These are phyloP conservation scores for Cygnus buccinator DNA, from an alignment of 2,113 vertebrate species.

Conservation along the genomic window DNA sequence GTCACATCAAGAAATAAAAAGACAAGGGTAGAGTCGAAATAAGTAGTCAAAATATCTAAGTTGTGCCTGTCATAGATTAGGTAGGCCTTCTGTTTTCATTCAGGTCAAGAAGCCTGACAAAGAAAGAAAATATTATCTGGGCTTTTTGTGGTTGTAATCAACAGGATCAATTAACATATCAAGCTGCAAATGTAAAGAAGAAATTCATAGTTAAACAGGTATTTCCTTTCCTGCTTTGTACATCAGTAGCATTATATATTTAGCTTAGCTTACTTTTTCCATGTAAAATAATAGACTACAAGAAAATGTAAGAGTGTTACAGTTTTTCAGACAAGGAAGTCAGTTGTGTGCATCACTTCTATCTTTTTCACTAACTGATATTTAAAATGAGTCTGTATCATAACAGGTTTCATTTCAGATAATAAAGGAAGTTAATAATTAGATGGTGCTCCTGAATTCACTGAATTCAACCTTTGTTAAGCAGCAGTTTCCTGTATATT, in stretches of 20 bases:
- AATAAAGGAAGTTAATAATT: constrained; percentile 74
- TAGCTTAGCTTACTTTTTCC: neutral
- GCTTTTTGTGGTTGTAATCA: neutral
- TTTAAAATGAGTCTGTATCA: constrained; percentile 54
- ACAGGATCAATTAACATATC: neutral
- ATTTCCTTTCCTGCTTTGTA: neutral
- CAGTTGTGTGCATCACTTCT: neutral
- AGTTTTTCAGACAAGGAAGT: neutral
- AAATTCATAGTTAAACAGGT: neutral
- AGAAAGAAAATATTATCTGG: neutral
- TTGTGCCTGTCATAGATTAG: neutral
- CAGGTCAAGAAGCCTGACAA: neutral
- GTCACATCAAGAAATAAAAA: neutral
- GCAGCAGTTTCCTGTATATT: constrained; percentile 76
- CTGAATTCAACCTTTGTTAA: constrained; percentile 74
- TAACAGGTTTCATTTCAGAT: constrained; percentile 62
- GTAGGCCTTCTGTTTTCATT: neutral
- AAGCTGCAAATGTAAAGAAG: neutral
- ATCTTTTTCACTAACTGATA: constrained; percentile 52
- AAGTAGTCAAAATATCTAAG: neutral
- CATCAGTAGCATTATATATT: neutral
- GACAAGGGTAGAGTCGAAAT: neutral
- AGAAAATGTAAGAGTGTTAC: neutral
- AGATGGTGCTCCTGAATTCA: constrained; percentile 63
- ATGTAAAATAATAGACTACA: neutral